Evolutionary conservation across 2,888 invertebrate genomes (phyloP).

Genomic region (Anaspis maculata): DNA sequence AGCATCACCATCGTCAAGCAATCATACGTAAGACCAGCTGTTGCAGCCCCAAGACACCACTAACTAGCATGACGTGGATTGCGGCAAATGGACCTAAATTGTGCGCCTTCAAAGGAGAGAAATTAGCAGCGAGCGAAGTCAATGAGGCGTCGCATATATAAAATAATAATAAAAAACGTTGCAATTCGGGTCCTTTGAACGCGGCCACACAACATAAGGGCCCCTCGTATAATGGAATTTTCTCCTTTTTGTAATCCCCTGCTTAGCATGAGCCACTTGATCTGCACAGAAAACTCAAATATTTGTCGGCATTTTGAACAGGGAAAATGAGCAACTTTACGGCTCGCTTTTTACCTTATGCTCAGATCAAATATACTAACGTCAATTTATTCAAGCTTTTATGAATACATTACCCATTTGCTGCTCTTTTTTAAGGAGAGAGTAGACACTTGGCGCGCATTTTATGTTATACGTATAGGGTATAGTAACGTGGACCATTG

Average conservation of each 20-base stretch:
- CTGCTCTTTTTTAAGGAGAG: conserved; percentile 19
- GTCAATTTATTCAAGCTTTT: conserved; percentile 34
- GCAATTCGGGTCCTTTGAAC: conserved; percentile 4
- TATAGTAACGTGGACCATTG: conserved; percentile 5
- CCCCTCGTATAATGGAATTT: conserved; percentile 9
- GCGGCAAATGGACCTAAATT: conserved; percentile 7
- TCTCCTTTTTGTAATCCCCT: conserved; percentile 25
- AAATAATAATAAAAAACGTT: conserved; percentile 6
- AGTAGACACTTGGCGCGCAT: conserved; percentile 8
- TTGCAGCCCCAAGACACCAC: conserved; percentile 23
- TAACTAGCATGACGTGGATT: conserved; percentile 4
- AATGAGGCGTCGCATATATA: background rate
- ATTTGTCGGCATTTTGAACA: conserved; percentile 35
- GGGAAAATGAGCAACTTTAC: conserved; percentile 23
- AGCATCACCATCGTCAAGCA: conserved; percentile 20
- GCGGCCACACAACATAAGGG: background rate
- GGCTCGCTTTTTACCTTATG: conserved; percentile 21
- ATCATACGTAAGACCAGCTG: conserved; percentile 37
- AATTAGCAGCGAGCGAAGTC: background rate
- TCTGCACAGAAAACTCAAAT: conserved; percentile 32
- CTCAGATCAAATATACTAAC: conserved; percentile 33
- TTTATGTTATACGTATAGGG: too few relatives aligned
- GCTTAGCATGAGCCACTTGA: conserved; percentile 34
- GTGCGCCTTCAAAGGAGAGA: too few relatives aligned
- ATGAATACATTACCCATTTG: conserved; percentile 31